phyloP scores from a whole-genome alignment of 2,888 invertebrate genomes.

The Apotomis turbidana region DNA sequence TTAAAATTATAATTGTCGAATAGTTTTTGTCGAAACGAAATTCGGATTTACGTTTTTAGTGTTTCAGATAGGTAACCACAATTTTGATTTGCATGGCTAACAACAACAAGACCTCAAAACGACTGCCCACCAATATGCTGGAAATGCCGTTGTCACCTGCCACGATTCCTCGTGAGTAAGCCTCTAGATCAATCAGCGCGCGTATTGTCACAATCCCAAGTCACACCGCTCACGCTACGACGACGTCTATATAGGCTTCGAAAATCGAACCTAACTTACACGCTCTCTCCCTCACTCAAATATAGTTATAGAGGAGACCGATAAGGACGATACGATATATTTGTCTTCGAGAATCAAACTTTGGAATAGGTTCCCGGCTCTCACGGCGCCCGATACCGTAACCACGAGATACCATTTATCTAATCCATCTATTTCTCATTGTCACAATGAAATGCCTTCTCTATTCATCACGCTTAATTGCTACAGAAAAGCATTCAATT shows the following conservation, averaged over 20 bases:
- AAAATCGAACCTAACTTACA: too few species aligned
- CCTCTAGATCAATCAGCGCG: conserved; percentile 14
- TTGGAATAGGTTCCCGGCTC: not conserved
- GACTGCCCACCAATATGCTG: not conserved
- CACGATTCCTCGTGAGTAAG: conserved; percentile 6
- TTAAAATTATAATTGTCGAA: too few species aligned
- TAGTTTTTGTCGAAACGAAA: too few species aligned
- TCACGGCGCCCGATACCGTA: conserved; percentile 15
- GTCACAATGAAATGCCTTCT: conserved; percentile 28
- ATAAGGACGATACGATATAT: too few species aligned
- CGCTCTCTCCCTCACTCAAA: too few species aligned
- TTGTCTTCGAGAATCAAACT: too few species aligned
- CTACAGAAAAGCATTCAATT: conserved; percentile 8
- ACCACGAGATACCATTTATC: conserved; percentile 24
- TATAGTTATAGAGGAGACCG: too few species aligned
- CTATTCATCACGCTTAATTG: conserved; percentile 29
- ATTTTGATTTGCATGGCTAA: not conserved
- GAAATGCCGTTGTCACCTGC: not conserved
- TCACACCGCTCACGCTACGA: too few species aligned
- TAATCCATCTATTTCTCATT: conserved; percentile 32
- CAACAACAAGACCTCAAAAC: not conserved
- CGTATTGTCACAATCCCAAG: not conserved
- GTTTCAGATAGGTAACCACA: too few species aligned
- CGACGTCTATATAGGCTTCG: too few species aligned
- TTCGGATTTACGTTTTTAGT: too few species aligned